phyloP scores from a whole-genome alignment of 64 coral and sea anemone species.

The Stichodactyla mertensii region DNA sequence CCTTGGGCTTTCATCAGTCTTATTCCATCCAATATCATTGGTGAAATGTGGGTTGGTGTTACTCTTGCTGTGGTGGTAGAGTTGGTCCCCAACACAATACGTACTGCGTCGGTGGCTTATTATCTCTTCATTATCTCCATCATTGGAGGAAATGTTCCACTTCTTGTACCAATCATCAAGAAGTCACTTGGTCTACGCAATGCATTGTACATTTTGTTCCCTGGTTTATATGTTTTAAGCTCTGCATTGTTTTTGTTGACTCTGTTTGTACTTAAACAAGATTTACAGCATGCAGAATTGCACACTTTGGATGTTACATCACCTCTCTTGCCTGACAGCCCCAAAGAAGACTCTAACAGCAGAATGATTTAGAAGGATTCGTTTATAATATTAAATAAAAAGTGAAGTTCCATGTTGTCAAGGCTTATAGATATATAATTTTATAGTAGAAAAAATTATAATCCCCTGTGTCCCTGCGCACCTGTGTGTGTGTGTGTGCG shows the following conservation, averaged over 20 bases:
- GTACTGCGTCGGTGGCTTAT: conserved; percentile 69
- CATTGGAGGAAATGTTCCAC: conserved; percentile 87
- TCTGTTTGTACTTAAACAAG: conserved; percentile 82
- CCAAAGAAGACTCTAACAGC: conserved; percentile 21
- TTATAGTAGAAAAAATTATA: too few relatives aligned
- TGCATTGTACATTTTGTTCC: conserved; percentile 79
- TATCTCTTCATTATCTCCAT: conserved; percentile 95
- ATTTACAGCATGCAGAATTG: conserved; percentile 36
- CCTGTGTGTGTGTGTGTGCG: too few relatives aligned
- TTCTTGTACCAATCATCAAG: conserved; percentile 78
- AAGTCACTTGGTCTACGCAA: conserved; percentile 62
- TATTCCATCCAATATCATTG: conserved; percentile 83
- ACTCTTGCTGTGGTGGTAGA: conserved; percentile 91
- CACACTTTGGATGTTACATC: conserved; percentile 19
- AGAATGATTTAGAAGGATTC: conserved; percentile 29
- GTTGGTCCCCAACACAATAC: conserved; percentile 78
- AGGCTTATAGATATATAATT: too few relatives aligned
- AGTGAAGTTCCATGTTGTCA: neutral
- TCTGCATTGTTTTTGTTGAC: conserved; percentile 90
- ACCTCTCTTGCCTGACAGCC: conserved; percentile 55
- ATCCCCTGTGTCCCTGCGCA: too few relatives aligned
- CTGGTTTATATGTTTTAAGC: conserved; percentile 79
- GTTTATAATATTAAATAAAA: neutral
- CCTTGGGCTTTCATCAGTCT: conserved; percentile 90
- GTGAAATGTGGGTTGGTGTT: conserved; percentile 98